Conservation (phyloP, 2,113 vertebrate genomes). For the Cygnus buccinator region DNA sequence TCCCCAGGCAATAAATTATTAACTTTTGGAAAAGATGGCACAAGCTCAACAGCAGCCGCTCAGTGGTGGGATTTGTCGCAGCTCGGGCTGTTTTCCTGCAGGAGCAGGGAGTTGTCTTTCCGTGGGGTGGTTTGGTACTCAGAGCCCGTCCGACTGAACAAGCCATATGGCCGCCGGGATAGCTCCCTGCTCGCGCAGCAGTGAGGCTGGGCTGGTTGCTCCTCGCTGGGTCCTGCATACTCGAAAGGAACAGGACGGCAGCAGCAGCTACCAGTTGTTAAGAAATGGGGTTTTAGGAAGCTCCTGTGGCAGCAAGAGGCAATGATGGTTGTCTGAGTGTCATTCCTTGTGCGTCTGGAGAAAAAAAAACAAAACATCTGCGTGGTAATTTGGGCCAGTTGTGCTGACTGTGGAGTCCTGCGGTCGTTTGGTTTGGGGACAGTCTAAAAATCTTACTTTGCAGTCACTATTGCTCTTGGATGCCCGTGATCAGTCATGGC, state of each 20-base stretch:
- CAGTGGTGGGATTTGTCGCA: background rate
- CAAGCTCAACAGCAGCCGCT: background rate
- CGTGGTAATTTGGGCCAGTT: background rate
- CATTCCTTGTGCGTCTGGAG: background rate
- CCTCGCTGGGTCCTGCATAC: background rate
- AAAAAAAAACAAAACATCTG: background rate
- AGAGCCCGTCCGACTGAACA: background rate
- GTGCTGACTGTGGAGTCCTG: background rate
- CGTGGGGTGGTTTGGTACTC: background rate
- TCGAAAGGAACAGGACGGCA: background rate
- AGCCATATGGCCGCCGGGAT: background rate
- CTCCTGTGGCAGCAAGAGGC: background rate
- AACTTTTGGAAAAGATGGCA: background rate
- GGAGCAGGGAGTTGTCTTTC: background rate
- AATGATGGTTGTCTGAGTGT: background rate
- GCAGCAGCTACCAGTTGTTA: background rate
- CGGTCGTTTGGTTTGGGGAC: background rate
- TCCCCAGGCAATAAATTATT: constrained; percentile 60
- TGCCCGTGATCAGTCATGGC: background rate
- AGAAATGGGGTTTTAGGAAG: background rate
- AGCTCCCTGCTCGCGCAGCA: background rate
- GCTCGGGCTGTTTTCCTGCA: background rate
- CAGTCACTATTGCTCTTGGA: background rate
- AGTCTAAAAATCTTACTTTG: background rate
- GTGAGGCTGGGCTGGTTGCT: accelerated